Evolutionary conservation across 2,888 invertebrate genomes (phyloP), one percentile per base, ranked within the genome.

Genomic region (Priocnemis perturbator): DNA sequence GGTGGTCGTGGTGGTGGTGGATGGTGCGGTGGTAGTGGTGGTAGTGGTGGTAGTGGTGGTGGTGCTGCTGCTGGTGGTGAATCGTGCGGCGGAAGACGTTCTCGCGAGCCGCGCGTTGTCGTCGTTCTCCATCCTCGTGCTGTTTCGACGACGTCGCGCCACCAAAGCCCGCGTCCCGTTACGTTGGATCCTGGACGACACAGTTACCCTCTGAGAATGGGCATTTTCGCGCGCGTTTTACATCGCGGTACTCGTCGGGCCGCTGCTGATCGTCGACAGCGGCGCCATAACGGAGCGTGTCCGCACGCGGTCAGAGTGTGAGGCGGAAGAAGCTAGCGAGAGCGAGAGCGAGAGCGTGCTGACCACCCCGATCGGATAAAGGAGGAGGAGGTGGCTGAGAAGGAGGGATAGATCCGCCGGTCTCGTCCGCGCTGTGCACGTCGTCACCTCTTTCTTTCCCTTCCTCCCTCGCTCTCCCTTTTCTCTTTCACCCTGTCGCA

Each of bases 271-370:
- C 62, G 69, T 57, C 60, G 73, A 68, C 68, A 72, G 74, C 68
- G 73, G 67, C 78, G 75, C 75, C 77, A 73, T 75, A 77, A 72
- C 71, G 67, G 75, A 71, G 67, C 60, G 77, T 75, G 74, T 75
- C 74, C 63, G 53, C 69, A 58, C 77, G 72, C 67, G 69, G 47
- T 44, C 55, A 4, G 26, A 55, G 56, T 57, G 60, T 63, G 63
- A 67, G 44, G 47, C 19, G 30, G 26, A 52, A 26, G 52, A 19
- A 44, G 44, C n/a, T 11, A 47, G 37, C 15, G 23, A n/a, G n/a
- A n/a, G n/a, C n/a, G n/a, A n/a, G n/a, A n/a, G n/a, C n/a, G n/a
- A n/a, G n/a, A 17, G 26, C 19, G 11, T 37, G 37, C 11, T 37
- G 37, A 37, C 37, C 37, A 11, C 7, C 50, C 50, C 50, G 19